Evolutionary conservation across 2,797 vertebrate species (phyloP).

Genomic region (Apodemus agrarius): DNA sequence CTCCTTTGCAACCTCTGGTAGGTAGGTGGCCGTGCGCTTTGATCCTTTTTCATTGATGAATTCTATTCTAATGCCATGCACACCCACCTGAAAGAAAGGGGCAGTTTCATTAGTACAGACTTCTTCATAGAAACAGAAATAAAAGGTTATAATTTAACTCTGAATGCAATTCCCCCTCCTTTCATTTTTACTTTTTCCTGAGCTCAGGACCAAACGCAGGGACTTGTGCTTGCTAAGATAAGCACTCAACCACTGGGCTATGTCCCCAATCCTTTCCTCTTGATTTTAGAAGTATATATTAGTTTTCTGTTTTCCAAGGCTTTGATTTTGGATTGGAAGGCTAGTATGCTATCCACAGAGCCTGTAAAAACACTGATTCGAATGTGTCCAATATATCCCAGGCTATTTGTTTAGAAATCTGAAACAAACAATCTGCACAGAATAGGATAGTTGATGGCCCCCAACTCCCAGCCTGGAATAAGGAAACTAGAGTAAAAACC

Average conservation of each 20-base stretch:
- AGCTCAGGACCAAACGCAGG: background rate
- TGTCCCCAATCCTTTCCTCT: background rate
- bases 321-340: constrained; percentile 48
- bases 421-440: background rate
- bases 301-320: background rate
- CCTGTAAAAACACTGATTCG: constrained; percentile 15
- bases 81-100: constrained; percentile 95
- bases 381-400: background rate
- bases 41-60: constrained; percentile 99
- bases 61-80: constrained; percentile 99
- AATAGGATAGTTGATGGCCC: background rate
- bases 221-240: background rate
- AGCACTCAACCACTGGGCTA: too few relatives aligned
- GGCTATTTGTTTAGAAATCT: constrained; percentile 28
- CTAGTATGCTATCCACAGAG: background rate
- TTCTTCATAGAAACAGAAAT: constrained; percentile 74
- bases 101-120: constrained; percentile 86
- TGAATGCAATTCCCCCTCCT: constrained; percentile 10
- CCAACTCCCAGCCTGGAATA: background rate
- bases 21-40: constrained; percentile 99
- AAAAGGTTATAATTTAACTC: constrained; percentile 68
- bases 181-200: background rate
- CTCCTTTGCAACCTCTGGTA: constrained; percentile 99
- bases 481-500: background rate
- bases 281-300: background rate